A percentile compares a stretch with the other conserved stretches of the same genome.
These are phyloP conservation scores for Acanthopagrus latus DNA, from an alignment of 2,797 vertebrate species.

Conservation along the genomic window DNA sequence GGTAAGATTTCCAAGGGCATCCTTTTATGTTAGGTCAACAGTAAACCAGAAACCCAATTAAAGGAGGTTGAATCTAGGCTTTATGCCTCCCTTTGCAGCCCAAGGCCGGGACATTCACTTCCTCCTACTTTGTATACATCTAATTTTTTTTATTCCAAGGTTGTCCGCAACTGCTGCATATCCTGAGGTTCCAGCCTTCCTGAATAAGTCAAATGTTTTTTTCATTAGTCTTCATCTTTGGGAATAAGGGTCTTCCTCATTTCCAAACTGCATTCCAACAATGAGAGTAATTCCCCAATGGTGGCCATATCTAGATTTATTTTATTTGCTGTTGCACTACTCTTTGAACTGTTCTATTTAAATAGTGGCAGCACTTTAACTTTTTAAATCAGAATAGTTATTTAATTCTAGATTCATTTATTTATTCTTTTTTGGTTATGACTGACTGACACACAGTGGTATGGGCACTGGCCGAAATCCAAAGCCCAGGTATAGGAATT, in stretches of 20 bases:
- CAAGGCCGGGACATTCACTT: slow-evolving; percentile 35
- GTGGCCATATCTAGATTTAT: too few relatives aligned
- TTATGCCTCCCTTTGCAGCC: background rate
- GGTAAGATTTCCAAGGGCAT: slow-evolving; percentile 6
- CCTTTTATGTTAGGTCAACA: slow-evolving; percentile 4
- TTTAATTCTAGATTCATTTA: too few relatives aligned
- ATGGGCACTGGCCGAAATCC: too few relatives aligned
- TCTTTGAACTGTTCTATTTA: too few relatives aligned
- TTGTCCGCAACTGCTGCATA: slow-evolving; percentile 15
- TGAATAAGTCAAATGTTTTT: slow-evolving; percentile 2
- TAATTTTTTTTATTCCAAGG: slow-evolving; percentile 38
- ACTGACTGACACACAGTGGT: too few relatives aligned
- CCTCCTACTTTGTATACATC: slow-evolving; percentile 21
- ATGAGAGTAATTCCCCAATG: too few relatives aligned
- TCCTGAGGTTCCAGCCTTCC: background rate
- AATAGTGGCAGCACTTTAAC: too few relatives aligned
- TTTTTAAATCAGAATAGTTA: too few relatives aligned
- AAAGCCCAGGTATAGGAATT: too few relatives aligned
- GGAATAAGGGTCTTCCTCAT: slow-evolving; percentile 10
- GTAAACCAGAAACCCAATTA: slow-evolving; percentile 23
- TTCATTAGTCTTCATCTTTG: background rate
- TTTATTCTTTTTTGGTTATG: too few relatives aligned
- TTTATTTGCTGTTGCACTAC: too few relatives aligned
- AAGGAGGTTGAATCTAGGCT: slow-evolving; percentile 9
- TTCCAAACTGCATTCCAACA: too few relatives aligned